These are phyloP conservation scores for Stenoptilia bipunctidactyla DNA, from an alignment of 2,888 invertebrate species.

Conservation along the genomic window DNA sequence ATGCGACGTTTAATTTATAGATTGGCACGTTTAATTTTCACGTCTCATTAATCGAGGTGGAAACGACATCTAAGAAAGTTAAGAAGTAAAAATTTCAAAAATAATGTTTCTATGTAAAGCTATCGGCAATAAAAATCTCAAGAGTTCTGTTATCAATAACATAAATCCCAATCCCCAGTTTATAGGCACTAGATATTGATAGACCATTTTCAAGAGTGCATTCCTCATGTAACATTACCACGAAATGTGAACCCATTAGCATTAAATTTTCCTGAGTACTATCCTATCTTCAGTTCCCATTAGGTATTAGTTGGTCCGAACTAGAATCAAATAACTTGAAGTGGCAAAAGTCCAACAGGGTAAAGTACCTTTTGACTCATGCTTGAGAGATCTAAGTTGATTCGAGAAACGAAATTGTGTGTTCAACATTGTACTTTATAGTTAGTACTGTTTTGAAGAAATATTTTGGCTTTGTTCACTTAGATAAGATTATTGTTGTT, in stretches of 20 bases:
- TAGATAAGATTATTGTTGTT: no score
- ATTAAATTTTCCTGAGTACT: background rate
- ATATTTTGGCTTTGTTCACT: no score
- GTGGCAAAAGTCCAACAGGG: slow-evolving; percentile 1
- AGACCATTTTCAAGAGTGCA: background rate
- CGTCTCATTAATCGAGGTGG: no score
- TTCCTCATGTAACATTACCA: background rate
- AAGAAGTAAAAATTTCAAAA: no score
- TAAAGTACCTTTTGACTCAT: background rate
- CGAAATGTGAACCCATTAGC: background rate
- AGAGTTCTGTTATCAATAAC: no score
- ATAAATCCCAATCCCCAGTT: no score
- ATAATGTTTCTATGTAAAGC: no score
- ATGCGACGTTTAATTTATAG: no score
- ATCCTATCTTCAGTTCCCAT: slow-evolving; percentile 1
- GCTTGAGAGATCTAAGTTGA: background rate
- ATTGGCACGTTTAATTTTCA: no score
- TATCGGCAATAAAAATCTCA: background rate
- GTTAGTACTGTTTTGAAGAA: no score
- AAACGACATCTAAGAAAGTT: no score
- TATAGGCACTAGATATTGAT: no score
- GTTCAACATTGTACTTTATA: background rate
- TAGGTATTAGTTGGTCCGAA: slow-evolving; percentile 1
- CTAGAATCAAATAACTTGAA: slow-evolving; percentile 1
- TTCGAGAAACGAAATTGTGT: background rate